These are phyloP conservation scores for Balearica regulorum DNA, from an alignment of 2,797 vertebrate species.

Conservation along the genomic window DNA sequence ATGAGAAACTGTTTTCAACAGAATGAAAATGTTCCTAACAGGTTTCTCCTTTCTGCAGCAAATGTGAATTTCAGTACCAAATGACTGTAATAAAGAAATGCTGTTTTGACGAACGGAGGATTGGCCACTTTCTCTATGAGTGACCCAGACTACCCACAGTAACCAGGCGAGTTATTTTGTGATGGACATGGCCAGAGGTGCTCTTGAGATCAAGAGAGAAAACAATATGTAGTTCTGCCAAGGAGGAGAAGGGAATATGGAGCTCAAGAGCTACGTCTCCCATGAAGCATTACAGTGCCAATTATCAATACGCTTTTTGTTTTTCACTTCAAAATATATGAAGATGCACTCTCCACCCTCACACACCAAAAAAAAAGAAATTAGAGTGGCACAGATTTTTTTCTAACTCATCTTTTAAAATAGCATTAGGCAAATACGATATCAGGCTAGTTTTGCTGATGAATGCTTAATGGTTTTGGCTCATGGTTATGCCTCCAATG, in stretches of 20 bases:
- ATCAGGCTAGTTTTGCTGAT: conserved; percentile 23
- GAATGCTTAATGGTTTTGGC: conserved; percentile 32
- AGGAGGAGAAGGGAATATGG: not conserved
- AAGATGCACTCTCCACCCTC: not conserved
- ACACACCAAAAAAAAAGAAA: not conserved
- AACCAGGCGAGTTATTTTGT: not conserved
- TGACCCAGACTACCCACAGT: not conserved
- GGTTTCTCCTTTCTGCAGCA: not conserved
- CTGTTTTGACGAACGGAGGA: not conserved
- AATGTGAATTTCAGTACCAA: not conserved
- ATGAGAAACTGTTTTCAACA: not conserved
- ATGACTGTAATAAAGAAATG: not conserved
- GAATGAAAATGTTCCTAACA: not conserved
- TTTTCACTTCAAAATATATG: not conserved
- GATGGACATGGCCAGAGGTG: not conserved
- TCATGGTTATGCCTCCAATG: not conserved
- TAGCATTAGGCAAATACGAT: not conserved
- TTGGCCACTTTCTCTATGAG: not conserved
- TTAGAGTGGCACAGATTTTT: not conserved
- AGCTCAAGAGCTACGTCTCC: not conserved
- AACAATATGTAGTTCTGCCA: not conserved
- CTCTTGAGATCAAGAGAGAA: not conserved
- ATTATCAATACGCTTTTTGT: not conserved
- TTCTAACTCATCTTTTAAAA: not conserved
- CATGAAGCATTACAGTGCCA: not conserved